Percentiles rank a stretch among this genome's conserved stretches.
phyloP scores from a whole-genome alignment of 2,888 invertebrate genomes.

The Hipparchia semele region DNA sequence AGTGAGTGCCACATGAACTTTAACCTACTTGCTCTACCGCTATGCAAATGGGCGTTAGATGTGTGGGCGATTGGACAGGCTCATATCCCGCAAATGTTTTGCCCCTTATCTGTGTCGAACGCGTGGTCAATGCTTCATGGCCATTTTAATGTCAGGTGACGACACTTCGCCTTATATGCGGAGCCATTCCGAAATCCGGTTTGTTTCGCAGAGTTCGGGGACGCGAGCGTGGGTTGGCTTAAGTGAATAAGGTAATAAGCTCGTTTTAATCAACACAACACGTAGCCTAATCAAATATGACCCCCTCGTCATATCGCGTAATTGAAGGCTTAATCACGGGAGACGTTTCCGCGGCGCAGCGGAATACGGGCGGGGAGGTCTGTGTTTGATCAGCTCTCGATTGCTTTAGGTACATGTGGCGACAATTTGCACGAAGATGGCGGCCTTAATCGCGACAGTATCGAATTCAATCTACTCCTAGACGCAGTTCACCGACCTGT shows the following conservation, averaged over 20 bases:
- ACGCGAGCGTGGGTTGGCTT: slow-evolving; percentile 52
- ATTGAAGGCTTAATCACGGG: slow-evolving; percentile 80
- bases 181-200: slow-evolving; percentile 57
- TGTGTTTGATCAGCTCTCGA: slow-evolving; percentile 74
- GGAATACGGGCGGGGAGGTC: slow-evolving; percentile 50
- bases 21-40: slow-evolving; percentile 9
- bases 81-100: slow-evolving; percentile 35
- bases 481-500: slow-evolving; percentile 13
- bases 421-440: slow-evolving; percentile 43
- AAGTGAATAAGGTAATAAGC: slow-evolving; percentile 79
- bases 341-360: slow-evolving; percentile 64
- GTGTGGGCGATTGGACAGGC: slow-evolving; percentile 38
- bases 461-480: slow-evolving; percentile 20
- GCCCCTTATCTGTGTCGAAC: slow-evolving; percentile 35
- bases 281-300: slow-evolving; percentile 81
- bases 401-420: slow-evolving; percentile 51
- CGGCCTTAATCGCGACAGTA: slow-evolving; percentile 35
- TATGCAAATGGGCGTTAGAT: slow-evolving; percentile 3
- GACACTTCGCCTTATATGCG: slow-evolving; percentile 52
- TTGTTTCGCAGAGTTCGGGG: slow-evolving; percentile 44
- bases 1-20: not conserved
- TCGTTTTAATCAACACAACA: slow-evolving; percentile 81
- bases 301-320: slow-evolving; percentile 78
- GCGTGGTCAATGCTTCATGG: slow-evolving; percentile 58
- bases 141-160: slow-evolving; percentile 61